Base-by-base conservation (phyloP, 64 coral and sea anemone species). In the Pachyseris speciosa region DNA sequence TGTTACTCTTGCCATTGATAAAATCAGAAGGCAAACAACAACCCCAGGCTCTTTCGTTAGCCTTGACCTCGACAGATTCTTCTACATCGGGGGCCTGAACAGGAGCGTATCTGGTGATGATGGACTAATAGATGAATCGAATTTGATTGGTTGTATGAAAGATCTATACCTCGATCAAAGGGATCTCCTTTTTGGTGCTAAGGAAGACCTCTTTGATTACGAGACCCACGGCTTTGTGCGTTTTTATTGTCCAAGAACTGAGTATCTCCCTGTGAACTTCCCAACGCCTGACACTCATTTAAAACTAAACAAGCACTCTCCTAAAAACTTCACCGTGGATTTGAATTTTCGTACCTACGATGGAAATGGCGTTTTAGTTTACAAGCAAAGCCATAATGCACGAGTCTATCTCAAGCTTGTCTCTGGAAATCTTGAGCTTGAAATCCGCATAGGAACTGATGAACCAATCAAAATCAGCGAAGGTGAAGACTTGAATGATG, bases 21-120 rank as follows among this genome's bases (percentile, higher is more conserved):
- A 67, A 5, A 19, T 25, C 5, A 85, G 39, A 36, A 81, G 19
- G 0, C 22, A 29, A 3, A 73, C 86, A 12, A 59, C 49, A 2
- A 93, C 64, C 19, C 78, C 85, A 55, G 74, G 78, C 39, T 43
- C 48, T 38, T 90, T 78, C 34, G 65, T 84, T 4, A 36, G 80
- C 7, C 86, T 97, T 66, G 60, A 97, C 41, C 91, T 97, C 4
- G 91, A 97, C 61, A 75, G 83, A 41, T 86, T 60, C 61, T 60
- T 97, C 13, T 97, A 58, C 39, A 80, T 97, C n/a, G 95, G 91
- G 33, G 91, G 95, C 19, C 78, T 97, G 17, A 87, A 97, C 52
- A 83, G 34, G 29, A 81, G 78, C 24, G 19, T 30, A 7, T 53
- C 86, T 15, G 38, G 49, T 50, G 86, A 86, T 72, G 72, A 95